Evolutionary conservation across 2,888 invertebrate genomes (phyloP), one percentile per base, ranked within the genome.

Genomic region (Hirudinaria manillensis): DNA sequence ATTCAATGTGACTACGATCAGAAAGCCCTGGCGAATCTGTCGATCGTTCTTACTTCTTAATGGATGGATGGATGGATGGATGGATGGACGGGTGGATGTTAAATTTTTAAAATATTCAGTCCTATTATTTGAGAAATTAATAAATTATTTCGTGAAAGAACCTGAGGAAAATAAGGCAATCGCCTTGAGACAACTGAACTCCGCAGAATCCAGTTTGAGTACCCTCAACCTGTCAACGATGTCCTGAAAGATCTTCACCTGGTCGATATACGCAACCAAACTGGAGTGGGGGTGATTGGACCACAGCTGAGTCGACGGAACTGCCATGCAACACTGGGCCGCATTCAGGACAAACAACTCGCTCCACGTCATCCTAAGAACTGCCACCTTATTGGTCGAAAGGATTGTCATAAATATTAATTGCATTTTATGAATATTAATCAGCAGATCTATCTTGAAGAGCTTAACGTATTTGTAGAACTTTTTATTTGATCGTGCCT

Each of bases 281-380:
- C n/a, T 34, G n/a, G 68, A 68, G 19, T 56, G 21, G 2, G 73
- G 36, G 29, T 73, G 73, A 4, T 61, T 36, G 38, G 61, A 36
- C 21, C 61, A 56, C 0, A 73, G 45, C 16, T 51, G 55, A 2
- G 73, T 32, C 21, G 73, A 65, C 29, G 73, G 56, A 19, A 73
- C 61, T 32, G 55, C 19, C 56, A 73, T 36, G 65, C 61, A 55
- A 19, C 56, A 56, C 56, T 73, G 97, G 82, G 95, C 95, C 79
- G 97, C 96, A 88, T 96, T 97, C 81, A 97, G 89, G 82, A 98
- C 94, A 87, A 97, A 97, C 82, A 97, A 88, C 87, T 97, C 97
- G 80, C 94, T 94, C 97, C 97, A 97, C 82, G 94, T 94, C 81
- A 95, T 89, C 86, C 96, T 89, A 83, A 97, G 88, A 80, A 98